Percentiles rank a stretch among this genome's conserved stretches.
These are phyloP conservation scores for Rhamphomyia laevipes DNA, from an alignment of 2,888 invertebrate genomes.

Conservation along the genomic window DNA sequence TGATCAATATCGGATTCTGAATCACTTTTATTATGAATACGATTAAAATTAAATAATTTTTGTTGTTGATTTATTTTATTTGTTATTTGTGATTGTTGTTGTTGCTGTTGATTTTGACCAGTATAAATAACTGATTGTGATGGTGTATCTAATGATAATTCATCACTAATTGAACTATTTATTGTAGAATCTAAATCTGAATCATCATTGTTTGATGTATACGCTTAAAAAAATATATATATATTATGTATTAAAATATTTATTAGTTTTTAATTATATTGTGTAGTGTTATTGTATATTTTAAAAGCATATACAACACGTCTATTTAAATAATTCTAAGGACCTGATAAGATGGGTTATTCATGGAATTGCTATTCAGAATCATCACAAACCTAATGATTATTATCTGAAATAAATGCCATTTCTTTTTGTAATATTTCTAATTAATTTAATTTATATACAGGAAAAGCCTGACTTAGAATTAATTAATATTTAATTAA, in stretches of 20 bases:
- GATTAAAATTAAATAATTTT: neutral
- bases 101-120: neutral
- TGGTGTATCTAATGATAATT: conserved; percentile 21
- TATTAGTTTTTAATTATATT: conserved; percentile 5
- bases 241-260: too few relatives aligned
- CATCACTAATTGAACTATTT: conserved; percentile 29
- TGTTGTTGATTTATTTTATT: neutral
- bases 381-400: too few relatives aligned
- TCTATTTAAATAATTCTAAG: too few relatives aligned
- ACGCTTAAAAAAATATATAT: conserved; percentile 9
- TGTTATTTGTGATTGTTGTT: neutral
- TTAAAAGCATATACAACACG: too few relatives aligned
- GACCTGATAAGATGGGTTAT: too few relatives aligned
- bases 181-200: conserved; percentile 28
- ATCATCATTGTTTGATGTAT: conserved; percentile 24
- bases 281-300: too few relatives aligned
- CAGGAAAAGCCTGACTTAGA: too few relatives aligned
- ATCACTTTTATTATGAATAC: conserved; percentile 3
- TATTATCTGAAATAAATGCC: too few relatives aligned
- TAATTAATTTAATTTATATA: too few relatives aligned
- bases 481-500: too few relatives aligned
- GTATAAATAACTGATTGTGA: neutral
- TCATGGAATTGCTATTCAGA: too few relatives aligned
- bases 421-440: too few relatives aligned
- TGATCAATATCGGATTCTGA: conserved; percentile 32